Evolutionary conservation across 2,888 invertebrate genomes (phyloP).

Genomic region (Drosophila mercatorum): DNA sequence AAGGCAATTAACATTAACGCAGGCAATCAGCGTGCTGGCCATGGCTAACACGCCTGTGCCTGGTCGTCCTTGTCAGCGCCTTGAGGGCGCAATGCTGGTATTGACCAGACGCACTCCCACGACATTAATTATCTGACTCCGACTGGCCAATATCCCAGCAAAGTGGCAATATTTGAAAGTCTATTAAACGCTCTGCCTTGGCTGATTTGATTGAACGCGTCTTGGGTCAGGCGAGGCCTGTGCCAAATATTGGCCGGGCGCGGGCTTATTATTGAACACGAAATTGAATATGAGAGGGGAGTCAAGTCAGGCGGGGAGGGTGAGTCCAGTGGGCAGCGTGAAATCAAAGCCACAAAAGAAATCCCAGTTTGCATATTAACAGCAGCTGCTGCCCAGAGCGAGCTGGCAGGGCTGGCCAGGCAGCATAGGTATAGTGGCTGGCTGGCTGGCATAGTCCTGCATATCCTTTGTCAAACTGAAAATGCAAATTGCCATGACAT

Average conservation of each 20-base stretch:
- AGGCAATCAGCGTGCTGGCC: slow-evolving; percentile 62
- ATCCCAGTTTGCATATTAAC: slow-evolving; percentile 78
- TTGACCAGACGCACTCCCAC: slow-evolving; percentile 48
- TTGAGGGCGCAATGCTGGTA: slow-evolving; percentile 42
- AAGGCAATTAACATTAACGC: slow-evolving; percentile 79
- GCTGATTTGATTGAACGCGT: slow-evolving; percentile 54
- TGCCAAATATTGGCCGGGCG: slow-evolving; percentile 39
- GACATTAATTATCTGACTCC: slow-evolving; percentile 74
- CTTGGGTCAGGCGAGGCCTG: slow-evolving; percentile 15
- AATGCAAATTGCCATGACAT: slow-evolving; percentile 80
- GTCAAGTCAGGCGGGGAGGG: not conserved
- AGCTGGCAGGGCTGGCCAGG: slow-evolving; percentile 10
- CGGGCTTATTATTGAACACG: slow-evolving; percentile 71
- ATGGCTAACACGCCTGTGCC: slow-evolving; percentile 12
- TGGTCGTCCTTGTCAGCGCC: slow-evolving; percentile 42
- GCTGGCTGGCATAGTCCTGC: slow-evolving; percentile 49
- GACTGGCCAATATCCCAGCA: slow-evolving; percentile 38
- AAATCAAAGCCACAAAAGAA: slow-evolving; percentile 79
- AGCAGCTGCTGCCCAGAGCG: slow-evolving; percentile 62
- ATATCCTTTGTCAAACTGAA: slow-evolving; percentile 78
- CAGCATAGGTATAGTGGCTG: slow-evolving; percentile 11
- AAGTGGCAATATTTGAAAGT: slow-evolving; percentile 80
- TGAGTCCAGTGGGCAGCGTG: slow-evolving; percentile 21
- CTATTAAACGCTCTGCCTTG: slow-evolving; percentile 64
- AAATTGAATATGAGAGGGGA: slow-evolving; percentile 66